phyloP scores from a whole-genome alignment of 1,140 invertebrate genomes.

The Ceratina calcarata region DNA sequence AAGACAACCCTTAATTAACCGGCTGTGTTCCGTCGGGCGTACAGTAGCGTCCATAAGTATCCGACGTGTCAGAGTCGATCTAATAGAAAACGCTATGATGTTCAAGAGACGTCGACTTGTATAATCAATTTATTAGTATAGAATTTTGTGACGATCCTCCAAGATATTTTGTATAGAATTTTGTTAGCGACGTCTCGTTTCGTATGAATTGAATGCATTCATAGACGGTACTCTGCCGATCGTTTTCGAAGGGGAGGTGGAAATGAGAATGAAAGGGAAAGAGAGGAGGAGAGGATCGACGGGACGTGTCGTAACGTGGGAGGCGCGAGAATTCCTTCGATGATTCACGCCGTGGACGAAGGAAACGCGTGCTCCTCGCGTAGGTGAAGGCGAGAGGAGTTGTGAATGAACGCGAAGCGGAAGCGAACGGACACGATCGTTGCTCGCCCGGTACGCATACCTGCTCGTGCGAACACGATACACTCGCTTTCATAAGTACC shows the following conservation, averaged over 20 bases:
- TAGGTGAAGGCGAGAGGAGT: conserved; percentile 56
- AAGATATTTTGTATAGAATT: too few species aligned
- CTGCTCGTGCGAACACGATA: conserved; percentile 6
- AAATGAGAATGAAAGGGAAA: neutral
- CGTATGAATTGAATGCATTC: too few species aligned
- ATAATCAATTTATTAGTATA: too few species aligned
- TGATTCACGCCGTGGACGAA: conserved; percentile 58
- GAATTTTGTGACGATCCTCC: too few species aligned
- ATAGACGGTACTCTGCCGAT: neutral
- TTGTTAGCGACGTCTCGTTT: too few species aligned
- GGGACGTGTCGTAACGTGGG: neutral
- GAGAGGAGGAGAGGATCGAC: neutral
- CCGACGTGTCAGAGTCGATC: too few species aligned
- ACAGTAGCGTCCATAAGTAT: too few species aligned
- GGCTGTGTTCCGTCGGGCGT: conserved; percentile 11
- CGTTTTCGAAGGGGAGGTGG: neutral
- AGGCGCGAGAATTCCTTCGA: conserved; percentile 40
- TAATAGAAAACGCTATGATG: too few species aligned
- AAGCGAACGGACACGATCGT: conserved; percentile 54
- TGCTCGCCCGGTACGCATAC: conserved; percentile 35
- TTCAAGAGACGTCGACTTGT: too few species aligned
- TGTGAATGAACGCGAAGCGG: conserved; percentile 63
- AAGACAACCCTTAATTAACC: conserved; percentile 34
- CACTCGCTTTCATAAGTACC: too few species aligned
- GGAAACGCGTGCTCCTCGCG: conserved; percentile 55